Evolutionary conservation across 2,888 invertebrate species (phyloP).

Genomic region (Oligia fasciuncula): DNA sequence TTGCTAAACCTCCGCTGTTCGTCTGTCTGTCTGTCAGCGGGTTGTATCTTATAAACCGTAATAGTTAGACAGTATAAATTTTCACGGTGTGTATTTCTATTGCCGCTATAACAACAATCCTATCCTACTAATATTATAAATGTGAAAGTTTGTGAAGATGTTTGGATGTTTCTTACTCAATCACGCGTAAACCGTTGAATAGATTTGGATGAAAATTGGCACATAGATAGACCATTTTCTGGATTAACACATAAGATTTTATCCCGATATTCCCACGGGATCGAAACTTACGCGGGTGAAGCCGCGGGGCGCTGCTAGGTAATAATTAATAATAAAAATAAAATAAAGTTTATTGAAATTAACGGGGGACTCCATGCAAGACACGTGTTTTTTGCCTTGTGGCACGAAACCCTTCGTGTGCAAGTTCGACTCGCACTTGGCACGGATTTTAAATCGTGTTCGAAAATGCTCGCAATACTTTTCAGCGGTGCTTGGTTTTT

Average conservation of each 20-base stretch:
- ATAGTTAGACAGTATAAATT: neutral
- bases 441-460: neutral
- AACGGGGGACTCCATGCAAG: neutral
- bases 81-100: neutral
- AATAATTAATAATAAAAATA: neutral
- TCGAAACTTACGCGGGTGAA: too few species aligned
- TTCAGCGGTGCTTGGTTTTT: neutral
- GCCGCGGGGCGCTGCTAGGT: too few species aligned
- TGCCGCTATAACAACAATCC: neutral
- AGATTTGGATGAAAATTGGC: too few species aligned
- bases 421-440: too few species aligned
- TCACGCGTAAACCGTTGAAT: too few species aligned
- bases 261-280: too few species aligned
- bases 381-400: neutral
- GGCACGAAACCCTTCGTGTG: too few species aligned
- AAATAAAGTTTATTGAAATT: neutral
- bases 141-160: too few species aligned
- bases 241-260: too few species aligned
- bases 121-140: too few species aligned
- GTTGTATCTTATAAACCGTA: neutral
- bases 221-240: too few species aligned
- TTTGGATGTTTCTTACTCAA: too few species aligned
- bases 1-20: neutral
- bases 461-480: neutral
- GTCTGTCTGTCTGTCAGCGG: neutral